A percentile compares a stretch with the other conserved stretches of the same genome.
phyloP scores from a whole-genome alignment of 2,888 invertebrate species.

The Proisotoma minuta region DNA sequence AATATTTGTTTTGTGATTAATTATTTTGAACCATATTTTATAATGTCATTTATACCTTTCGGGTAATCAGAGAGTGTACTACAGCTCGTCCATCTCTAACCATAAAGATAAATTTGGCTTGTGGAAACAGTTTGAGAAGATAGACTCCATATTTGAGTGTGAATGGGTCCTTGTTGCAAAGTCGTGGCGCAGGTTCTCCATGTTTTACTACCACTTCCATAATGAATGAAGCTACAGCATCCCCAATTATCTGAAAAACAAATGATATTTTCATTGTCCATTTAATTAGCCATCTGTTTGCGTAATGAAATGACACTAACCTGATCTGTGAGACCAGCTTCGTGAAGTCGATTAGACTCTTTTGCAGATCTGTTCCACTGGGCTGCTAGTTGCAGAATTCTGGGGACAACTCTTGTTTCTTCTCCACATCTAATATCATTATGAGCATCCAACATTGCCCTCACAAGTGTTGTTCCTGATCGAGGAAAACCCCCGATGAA shows the following conservation, averaged over 20 bases:
- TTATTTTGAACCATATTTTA: not conserved
- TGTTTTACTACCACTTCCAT: slow-evolving; percentile 93
- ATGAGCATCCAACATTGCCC: slow-evolving; percentile 97
- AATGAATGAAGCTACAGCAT: slow-evolving; percentile 94
- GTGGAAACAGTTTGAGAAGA: slow-evolving; percentile 90
- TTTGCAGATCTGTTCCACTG: slow-evolving; percentile 94
- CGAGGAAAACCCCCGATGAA: slow-evolving; percentile 97
- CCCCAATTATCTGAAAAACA: slow-evolving; percentile 68
- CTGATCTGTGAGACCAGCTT: slow-evolving; percentile 88
- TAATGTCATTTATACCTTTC: slow-evolving; percentile 63
- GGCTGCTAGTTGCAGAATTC: slow-evolving; percentile 88
- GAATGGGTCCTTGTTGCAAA: slow-evolving; percentile 99
- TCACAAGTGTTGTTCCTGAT: slow-evolving; percentile 94
- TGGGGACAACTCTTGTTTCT: slow-evolving; percentile 93
- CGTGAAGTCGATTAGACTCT: slow-evolving; percentile 81
- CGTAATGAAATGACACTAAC: slow-evolving; percentile 51
- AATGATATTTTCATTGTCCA: not conserved
- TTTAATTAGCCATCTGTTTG: not conserved
- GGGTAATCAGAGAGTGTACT: slow-evolving; percentile 94
- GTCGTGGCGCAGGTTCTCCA: slow-evolving; percentile 86
- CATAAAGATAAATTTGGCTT: slow-evolving; percentile 97
- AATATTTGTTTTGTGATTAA: not conserved
- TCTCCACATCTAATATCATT: slow-evolving; percentile 72
- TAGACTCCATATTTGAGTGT: slow-evolving; percentile 95
- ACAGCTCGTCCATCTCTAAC: slow-evolving; percentile 96